Evolutionary conservation across 1,140 invertebrate species (phyloP).

Genomic region (Atta texana): DNA sequence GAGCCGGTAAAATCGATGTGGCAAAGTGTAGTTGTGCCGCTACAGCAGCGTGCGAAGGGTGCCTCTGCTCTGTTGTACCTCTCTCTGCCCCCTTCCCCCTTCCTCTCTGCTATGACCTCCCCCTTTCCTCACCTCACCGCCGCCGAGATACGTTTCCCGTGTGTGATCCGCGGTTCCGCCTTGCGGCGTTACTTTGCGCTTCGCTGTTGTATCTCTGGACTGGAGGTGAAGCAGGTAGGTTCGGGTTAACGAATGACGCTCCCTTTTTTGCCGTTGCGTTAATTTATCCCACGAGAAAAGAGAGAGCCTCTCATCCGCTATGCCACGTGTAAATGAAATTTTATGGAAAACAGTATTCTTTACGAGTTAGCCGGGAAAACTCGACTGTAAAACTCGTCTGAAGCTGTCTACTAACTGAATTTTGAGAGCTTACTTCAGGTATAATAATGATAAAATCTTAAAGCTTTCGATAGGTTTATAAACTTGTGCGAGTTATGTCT

Average conservation of each 20-base stretch:
- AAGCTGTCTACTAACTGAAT: not conserved
- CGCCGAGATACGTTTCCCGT: conserved; percentile 60
- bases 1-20: conserved; percentile 84
- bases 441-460: not conserved
- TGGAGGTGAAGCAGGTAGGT: not conserved
- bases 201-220: conserved; percentile 23
- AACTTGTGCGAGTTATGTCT: not conserved
- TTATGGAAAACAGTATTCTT: conserved; percentile 8
- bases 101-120: not conserved
- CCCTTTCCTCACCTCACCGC: not conserved
- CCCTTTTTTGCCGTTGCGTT: not conserved
- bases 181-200: conserved; percentile 68
- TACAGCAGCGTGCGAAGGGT: conserved; percentile 74
- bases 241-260: conserved; percentile 12
- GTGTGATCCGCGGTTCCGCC: conserved; percentile 68
- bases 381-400: no score
- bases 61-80: conserved; percentile 64
- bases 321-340: not conserved
- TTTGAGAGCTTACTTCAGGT: not conserved
- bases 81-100: not conserved
- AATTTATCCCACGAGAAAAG: conserved; percentile 24
- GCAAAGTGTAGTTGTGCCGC: conserved; percentile 81
- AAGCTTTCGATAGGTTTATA: not conserved
- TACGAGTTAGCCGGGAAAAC: not conserved
- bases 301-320: not conserved